These are phyloP conservation scores for Bothrops jararaca DNA, from an alignment of 2,113 vertebrate genomes.

Conservation along the genomic window DNA sequence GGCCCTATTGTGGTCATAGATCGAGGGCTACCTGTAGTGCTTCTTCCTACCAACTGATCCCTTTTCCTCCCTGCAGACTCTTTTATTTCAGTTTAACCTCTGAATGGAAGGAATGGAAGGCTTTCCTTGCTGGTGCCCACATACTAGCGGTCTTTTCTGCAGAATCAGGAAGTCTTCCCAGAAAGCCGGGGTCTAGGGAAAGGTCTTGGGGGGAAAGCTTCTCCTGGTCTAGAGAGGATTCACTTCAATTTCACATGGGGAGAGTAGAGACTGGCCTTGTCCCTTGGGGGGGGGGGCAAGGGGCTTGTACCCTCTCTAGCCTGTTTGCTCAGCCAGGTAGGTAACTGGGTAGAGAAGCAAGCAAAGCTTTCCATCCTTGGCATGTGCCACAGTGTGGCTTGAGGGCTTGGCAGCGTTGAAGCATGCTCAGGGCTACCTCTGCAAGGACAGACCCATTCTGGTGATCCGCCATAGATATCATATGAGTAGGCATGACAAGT, in stretches of 20 bases:
- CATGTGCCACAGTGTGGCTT: background rate
- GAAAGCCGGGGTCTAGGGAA: background rate
- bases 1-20: too few relatives aligned
- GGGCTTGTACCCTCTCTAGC: background rate
- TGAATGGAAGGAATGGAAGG: background rate
- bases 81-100: background rate
- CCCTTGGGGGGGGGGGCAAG: background rate
- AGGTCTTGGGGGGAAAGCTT: background rate
- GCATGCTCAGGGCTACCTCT: background rate
- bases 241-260: background rate
- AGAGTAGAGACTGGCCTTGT: background rate
- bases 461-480: background rate
- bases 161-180: too few relatives aligned
- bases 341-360: background rate
- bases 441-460: background rate
- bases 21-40: background rate
- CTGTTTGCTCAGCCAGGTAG: background rate
- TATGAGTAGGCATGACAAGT: background rate
- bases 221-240: background rate
- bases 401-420: background rate
- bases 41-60: background rate
- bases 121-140: background rate
- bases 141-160: too few relatives aligned
- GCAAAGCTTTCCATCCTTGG: background rate
- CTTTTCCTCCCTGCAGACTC: background rate